Evolutionary conservation across 2,888 invertebrate species (phyloP).

Genomic region (Drosophila sordidapex): DNA sequence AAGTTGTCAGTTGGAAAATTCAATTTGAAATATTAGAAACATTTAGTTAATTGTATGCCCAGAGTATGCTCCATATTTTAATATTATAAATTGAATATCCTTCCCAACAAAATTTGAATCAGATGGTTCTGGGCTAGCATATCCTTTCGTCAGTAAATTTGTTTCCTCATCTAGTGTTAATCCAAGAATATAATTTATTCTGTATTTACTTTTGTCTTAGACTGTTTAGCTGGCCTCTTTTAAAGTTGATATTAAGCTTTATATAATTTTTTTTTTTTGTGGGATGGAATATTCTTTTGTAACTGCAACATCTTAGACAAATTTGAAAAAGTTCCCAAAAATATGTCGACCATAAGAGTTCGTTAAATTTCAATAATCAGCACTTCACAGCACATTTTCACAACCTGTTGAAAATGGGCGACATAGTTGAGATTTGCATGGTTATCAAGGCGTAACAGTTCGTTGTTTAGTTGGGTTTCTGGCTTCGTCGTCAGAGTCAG

Average conservation of each 20-base stretch:
- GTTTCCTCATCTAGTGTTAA: background rate
- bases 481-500: background rate
- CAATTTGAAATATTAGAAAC: background rate
- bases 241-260: background rate
- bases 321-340: background rate
- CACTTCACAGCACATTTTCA: conserved; percentile 2
- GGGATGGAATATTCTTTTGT: background rate
- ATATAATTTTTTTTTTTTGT: background rate
- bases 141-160: background rate
- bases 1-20: background rate
- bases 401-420: conserved; percentile 13
- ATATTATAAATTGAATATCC: background rate
- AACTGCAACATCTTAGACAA: background rate
- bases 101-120: background rate
- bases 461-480: background rate
- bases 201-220: background rate
- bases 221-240: background rate
- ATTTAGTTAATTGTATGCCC: background rate
- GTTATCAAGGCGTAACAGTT: conserved; percentile 26
- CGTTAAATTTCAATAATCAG: conserved; percentile 12
- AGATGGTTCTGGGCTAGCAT: background rate
- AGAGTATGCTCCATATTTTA: background rate
- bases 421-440: conserved; percentile 25
- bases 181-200: background rate
- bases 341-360: background rate